Percentiles rank a stretch among this genome's conserved stretches.
phyloP scores from a whole-genome alignment of 1,140 invertebrate species.

The Ditylenchus dipsaci region DNA sequence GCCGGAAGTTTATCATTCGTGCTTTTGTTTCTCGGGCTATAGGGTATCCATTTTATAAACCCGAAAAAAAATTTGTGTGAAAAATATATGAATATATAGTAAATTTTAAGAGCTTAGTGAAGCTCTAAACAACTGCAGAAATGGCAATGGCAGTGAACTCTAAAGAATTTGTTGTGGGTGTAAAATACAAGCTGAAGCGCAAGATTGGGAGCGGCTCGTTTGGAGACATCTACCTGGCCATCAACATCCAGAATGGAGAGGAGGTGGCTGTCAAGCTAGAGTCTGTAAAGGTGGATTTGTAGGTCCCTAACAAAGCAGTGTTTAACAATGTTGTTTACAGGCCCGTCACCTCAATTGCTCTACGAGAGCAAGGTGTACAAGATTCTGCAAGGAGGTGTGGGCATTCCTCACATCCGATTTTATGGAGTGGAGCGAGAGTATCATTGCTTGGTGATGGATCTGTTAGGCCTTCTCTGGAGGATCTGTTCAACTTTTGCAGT shows the following conservation, averaged over 20 bases:
- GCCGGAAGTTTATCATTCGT: too few relatives aligned
- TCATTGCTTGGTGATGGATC: slow-evolving; percentile 93
- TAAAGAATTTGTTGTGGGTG: slow-evolving; percentile 65
- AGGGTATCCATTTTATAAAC: too few relatives aligned
- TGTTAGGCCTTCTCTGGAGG: slow-evolving; percentile 87
- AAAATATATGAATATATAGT: too few relatives aligned
- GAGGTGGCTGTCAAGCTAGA: slow-evolving; percentile 96
- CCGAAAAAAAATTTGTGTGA: too few relatives aligned
- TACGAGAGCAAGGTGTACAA: slow-evolving; percentile 77
- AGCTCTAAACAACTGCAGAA: not conserved
- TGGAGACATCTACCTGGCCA: slow-evolving; percentile 95
- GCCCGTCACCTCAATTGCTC: slow-evolving; percentile 88
- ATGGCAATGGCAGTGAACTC: slow-evolving; percentile 2
- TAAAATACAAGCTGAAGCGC: slow-evolving; percentile 86
- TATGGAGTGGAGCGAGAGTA: slow-evolving; percentile 86
- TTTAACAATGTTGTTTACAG: slow-evolving; percentile 16
- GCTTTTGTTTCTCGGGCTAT: too few relatives aligned
- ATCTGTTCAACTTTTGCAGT: slow-evolving; percentile 92
- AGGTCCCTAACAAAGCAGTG: not conserved
- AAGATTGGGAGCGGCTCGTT: slow-evolving; percentile 98
- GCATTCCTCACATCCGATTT: slow-evolving; percentile 89
- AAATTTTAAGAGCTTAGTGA: too few relatives aligned
- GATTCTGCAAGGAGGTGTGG: slow-evolving; percentile 85
- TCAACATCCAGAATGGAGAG: slow-evolving; percentile 92
- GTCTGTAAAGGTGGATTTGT: slow-evolving; percentile 66